Evolutionary conservation across 2,888 invertebrate species (phyloP).

Genomic region (Rosalia funebris): DNA sequence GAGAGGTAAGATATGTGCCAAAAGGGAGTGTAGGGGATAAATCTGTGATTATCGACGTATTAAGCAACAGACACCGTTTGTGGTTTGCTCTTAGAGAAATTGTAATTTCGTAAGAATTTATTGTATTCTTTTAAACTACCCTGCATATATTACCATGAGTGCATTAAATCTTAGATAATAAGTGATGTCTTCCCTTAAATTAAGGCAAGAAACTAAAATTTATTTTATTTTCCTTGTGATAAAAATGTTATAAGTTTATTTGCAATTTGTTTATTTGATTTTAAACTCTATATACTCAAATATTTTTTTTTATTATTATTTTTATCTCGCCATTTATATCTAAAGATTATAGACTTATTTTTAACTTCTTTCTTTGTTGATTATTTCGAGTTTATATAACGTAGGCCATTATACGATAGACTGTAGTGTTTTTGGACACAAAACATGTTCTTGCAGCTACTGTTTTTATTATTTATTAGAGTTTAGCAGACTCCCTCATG

Average conservation of each 20-base stretch:
- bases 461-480: conserved; percentile 9
- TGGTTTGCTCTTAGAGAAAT: too few species aligned
- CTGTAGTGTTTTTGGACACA: conserved; percentile 25
- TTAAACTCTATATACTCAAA: conserved; percentile 20
- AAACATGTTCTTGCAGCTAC: conserved; percentile 22
- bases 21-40: not conserved
- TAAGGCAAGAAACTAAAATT: not conserved
- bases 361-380: conserved; percentile 26
- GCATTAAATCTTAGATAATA: conserved; percentile 1
- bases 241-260: conserved; percentile 25
- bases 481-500: not conserved
- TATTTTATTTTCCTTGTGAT: conserved; percentile 19
- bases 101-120: not conserved
- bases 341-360: conserved; percentile 15
- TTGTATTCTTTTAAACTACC: not conserved
- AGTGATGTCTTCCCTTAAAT: conserved; percentile 1
- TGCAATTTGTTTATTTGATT: conserved; percentile 33
- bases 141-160: not conserved
- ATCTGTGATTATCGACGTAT: conserved; percentile 1
- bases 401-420: conserved; percentile 29
- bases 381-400: conserved; percentile 29
- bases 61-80: not conserved
- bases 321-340: conserved; percentile 9
- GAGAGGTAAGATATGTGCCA: not conserved
- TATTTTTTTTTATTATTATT: too few species aligned